These are phyloP conservation scores for Drosophila sproati DNA, from an alignment of 1,140 invertebrate genomes.

Conservation along the genomic window DNA sequence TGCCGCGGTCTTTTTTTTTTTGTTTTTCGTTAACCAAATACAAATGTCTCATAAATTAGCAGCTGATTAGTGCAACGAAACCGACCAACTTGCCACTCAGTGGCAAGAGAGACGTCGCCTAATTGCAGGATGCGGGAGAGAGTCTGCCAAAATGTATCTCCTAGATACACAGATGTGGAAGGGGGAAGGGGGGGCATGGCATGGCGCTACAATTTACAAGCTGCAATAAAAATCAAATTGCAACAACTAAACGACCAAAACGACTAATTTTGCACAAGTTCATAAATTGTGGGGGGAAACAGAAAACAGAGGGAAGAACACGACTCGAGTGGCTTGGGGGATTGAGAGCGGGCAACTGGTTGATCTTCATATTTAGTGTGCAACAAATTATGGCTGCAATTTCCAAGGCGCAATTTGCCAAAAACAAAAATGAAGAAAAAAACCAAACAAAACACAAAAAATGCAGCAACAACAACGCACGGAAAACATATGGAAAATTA, in stretches of 20 bases:
- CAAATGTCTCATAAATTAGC: constrained; percentile 73
- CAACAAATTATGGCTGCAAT: constrained; percentile 80
- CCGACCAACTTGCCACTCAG: constrained; percentile 16
- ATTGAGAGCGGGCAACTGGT: constrained; percentile 22
- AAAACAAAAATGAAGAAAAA: constrained; percentile 43
- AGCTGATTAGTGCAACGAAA: constrained; percentile 77
- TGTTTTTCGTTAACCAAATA: constrained; percentile 60
- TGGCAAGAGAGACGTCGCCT: constrained; percentile 14
- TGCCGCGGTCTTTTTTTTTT: constrained; percentile 5
- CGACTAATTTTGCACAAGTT: constrained; percentile 83
- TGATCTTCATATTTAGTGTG: constrained; percentile 83
- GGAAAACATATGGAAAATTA: constrained; percentile 83
- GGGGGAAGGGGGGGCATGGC: neutral
- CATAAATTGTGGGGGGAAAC: constrained; percentile 62
- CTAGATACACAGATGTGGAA: constrained; percentile 47
- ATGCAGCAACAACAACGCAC: constrained; percentile 24
- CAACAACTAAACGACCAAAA: constrained; percentile 80
- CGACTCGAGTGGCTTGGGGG: neutral
- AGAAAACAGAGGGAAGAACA: constrained; percentile 1
- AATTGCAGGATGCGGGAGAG: constrained; percentile 43
- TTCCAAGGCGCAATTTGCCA: constrained; percentile 78
- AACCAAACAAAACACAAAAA: too few relatives aligned
- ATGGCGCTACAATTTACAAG: constrained; percentile 53
- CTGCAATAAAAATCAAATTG: constrained; percentile 79
- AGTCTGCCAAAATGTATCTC: constrained; percentile 57